A percentile compares a stretch with the other conserved stretches of the same genome.
These are phyloP conservation scores for Drosophila paulistorum DNA, from an alignment of 1,140 invertebrate species.

Conservation along the genomic window DNA sequence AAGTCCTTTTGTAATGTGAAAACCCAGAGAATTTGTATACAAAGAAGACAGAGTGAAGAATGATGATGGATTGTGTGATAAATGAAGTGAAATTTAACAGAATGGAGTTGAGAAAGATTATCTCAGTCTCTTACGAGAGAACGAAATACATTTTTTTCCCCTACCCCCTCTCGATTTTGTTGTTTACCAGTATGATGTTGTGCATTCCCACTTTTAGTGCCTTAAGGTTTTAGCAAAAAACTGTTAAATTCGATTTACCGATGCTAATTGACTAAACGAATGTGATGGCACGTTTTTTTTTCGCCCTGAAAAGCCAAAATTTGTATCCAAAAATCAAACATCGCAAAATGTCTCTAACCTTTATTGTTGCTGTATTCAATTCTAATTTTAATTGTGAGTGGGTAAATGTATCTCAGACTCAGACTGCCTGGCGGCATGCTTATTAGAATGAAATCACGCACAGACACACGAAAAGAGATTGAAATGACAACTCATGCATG, in stretches of 20 bases:
- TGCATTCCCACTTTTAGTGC: constrained; percentile 14
- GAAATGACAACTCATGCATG: constrained; percentile 54
- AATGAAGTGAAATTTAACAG: constrained; percentile 57
- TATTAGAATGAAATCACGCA: constrained; percentile 60
- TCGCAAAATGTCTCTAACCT: constrained; percentile 37
- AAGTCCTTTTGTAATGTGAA: constrained; percentile 37
- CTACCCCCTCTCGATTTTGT: neutral
- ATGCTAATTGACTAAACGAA: constrained; percentile 31
- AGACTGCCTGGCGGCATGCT: constrained; percentile 67
- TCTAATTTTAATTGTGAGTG: constrained; percentile 10
- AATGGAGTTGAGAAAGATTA: constrained; percentile 41
- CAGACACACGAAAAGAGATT: constrained; percentile 29
- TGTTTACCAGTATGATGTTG: neutral
- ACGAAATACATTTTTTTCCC: neutral
- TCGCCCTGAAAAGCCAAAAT: neutral
- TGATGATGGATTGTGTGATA: constrained; percentile 59
- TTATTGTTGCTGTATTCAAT: constrained; percentile 25
- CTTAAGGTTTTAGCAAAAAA: constrained; percentile 3
- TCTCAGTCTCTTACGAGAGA: neutral
- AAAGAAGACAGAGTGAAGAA: neutral
- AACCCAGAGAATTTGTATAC: neutral
- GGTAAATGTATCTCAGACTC: constrained; percentile 45
- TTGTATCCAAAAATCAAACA: neutral
- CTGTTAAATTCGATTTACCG: constrained; percentile 21
- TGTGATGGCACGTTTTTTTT: constrained; percentile 2